These are phyloP conservation scores for Lithophane leautieri DNA, from an alignment of 2,888 invertebrate species.

Conservation along the genomic window DNA sequence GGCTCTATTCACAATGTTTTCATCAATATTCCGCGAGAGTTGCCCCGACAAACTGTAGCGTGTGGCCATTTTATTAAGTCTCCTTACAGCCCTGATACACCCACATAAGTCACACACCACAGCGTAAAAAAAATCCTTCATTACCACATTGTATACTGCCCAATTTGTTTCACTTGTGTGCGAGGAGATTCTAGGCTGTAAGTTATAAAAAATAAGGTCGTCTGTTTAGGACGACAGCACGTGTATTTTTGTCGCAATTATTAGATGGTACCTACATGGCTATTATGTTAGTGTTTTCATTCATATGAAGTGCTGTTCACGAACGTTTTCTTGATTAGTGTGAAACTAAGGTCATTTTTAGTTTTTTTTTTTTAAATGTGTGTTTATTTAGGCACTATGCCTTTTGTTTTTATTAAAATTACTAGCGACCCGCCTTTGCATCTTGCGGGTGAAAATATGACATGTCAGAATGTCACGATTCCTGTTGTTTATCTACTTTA, in stretches of 20 bases:
- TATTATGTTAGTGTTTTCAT: constrained; percentile 26
- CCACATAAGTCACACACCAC: constrained; percentile 21
- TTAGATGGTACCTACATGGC: constrained; percentile 5
- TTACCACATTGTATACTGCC: constrained; percentile 11
- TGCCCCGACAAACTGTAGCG: constrained; percentile 59
- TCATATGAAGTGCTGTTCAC: no score
- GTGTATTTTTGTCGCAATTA: constrained; percentile 17
- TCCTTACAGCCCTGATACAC: constrained; percentile 22
- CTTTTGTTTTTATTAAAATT: no score
- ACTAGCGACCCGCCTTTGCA: no score
- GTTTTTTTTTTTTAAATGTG: no score
- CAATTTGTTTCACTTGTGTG: background rate
- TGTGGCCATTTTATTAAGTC: constrained; percentile 66
- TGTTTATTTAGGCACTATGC: no score
- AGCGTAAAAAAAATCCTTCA: constrained; percentile 17
- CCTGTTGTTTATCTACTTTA: no score
- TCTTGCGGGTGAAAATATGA: no score
- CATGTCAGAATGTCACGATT: no score
- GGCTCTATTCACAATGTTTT: constrained; percentile 42
- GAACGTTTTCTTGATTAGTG: no score
- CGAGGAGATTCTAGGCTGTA: constrained; percentile 21
- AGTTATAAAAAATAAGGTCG: constrained; percentile 2
- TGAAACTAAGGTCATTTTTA: no score
- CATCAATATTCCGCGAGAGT: constrained; percentile 69
- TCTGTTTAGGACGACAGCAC: background rate